These are phyloP conservation scores for Steinernema hermaphroditum DNA, from an alignment of 2,888 invertebrate genomes.

Conservation along the genomic window DNA sequence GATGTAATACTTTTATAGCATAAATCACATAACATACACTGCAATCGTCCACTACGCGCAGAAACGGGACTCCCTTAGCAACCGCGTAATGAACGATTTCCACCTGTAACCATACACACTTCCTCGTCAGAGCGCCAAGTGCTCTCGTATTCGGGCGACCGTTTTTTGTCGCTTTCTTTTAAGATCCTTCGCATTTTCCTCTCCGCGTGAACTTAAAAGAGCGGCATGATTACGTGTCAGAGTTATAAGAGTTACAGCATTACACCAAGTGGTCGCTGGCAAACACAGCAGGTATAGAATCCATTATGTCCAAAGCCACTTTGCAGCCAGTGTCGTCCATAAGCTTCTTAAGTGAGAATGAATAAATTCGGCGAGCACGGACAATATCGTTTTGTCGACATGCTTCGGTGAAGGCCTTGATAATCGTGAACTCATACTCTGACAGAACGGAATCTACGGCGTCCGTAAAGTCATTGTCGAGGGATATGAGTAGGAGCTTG, in stretches of 20 bases:
- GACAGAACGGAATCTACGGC: not conserved
- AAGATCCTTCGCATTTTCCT: not conserved
- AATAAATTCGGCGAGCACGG: not conserved
- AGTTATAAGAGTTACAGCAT: too few relatives aligned
- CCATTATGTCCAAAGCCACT: constrained; percentile 9
- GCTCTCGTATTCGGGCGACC: not conserved
- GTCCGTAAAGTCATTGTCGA: not conserved
- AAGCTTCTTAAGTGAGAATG: not conserved
- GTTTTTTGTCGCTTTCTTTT: not conserved
- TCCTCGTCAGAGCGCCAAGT: not conserved
- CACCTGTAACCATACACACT: not conserved
- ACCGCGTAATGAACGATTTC: not conserved
- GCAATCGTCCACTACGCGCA: not conserved
- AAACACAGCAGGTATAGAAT: not conserved
- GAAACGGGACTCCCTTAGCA: not conserved
- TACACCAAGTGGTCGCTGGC: too few relatives aligned
- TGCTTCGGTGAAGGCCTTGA: not conserved
- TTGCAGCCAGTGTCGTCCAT: not conserved
- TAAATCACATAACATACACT: too few relatives aligned
- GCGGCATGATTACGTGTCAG: too few relatives aligned
- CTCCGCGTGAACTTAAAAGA: too few relatives aligned
- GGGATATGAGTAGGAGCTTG: not conserved
- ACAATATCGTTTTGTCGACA: not conserved
- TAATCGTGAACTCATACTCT: constrained; percentile 11
- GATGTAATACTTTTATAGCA: too few relatives aligned